Evolutionary conservation across 2,797 vertebrate species (phyloP).

Genomic region (Epinephelus coioides): DNA sequence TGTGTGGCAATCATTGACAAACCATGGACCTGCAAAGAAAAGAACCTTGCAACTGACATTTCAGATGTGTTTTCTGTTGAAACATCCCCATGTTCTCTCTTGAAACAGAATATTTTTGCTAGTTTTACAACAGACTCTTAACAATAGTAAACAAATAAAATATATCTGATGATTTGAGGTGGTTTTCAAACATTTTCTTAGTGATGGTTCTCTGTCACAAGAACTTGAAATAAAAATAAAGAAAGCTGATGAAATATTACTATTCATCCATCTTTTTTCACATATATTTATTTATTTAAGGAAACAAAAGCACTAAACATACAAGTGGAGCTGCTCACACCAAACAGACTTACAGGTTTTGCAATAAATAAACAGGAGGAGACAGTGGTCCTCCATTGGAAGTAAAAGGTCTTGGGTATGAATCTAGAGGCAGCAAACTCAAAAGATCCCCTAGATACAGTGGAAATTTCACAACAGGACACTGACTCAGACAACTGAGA

Average conservation of each 20-base stretch:
- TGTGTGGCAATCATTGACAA: slow-evolving; percentile 45
- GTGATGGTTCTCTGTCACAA: neutral
- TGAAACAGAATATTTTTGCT: neutral
- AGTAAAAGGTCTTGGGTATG: neutral
- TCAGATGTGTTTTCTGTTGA: slow-evolving; percentile 13
- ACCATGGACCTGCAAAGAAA: neutral
- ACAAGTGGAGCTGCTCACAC: slow-evolving; percentile 13
- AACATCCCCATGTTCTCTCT: neutral
- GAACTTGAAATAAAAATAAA: slow-evolving; percentile 16
- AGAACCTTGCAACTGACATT: slow-evolving; percentile 14
- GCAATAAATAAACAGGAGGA: slow-evolving; percentile 49
- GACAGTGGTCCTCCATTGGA: neutral
- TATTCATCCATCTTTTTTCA: slow-evolving; percentile 35
- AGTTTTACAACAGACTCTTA: slow-evolving; percentile 8
- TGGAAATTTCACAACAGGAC: slow-evolving; percentile 22
- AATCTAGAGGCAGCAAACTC: neutral
- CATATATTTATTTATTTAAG: neutral
- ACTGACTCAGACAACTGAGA: neutral
- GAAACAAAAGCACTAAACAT: slow-evolving; percentile 6
- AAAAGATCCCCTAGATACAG: neutral
- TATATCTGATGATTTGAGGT: neutral
- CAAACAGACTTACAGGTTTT: neutral
- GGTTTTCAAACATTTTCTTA: neutral
- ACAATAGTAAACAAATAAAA: neutral
- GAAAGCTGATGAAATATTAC: slow-evolving; percentile 23